Evolutionary conservation across 2,888 invertebrate species (phyloP), one percentile per base, ranked within the genome.

Genomic region (Myopa testacea): DNA sequence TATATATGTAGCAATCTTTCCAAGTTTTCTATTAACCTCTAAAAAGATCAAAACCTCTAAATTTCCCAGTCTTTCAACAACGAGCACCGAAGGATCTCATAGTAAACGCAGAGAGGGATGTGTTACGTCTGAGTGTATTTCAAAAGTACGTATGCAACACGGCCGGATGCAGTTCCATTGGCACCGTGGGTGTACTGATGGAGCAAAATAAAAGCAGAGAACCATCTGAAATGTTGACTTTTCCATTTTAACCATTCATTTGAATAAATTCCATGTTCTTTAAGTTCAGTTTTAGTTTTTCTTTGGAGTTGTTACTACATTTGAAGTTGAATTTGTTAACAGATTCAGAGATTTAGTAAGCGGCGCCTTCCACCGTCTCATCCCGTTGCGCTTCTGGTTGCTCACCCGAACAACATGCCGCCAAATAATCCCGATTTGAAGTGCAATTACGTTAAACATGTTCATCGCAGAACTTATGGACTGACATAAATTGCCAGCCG

Each of bases 371-470:
- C 1, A 26, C 26, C 26, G 26, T 26, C 1, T 55, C 55, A 3
- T n/a, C 16, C 55, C 5, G 16, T 6, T 55, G n/a, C 55, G 55
- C 55, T n/a, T 5, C 55, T 55, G 55, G 14, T 14, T n/a, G 55
- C 4, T n/a, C n/a, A 40, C 34, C 68, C 68, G n/a, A 3, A 7
- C 50, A 37, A 14, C 70, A 26, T n/a, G 19, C 34, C 58, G 60
- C 71, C 58, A 71, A 71, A 60, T 71, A 58, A 55, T 58, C 71
- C 60, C 71, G 37, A 71, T 75, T 68, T 75, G 60, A 75, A 34
- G 16, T 26, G 75, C 60, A 75, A 75, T 75, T 75, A 69, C 69
- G 60, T 75, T 75, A 75, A 75, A 75, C 68, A 75, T 75, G 60
- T 75, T 75, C 68, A 75, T 60, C 58, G 68, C 26, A 40, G 34